phyloP scores from a whole-genome alignment of 2,888 invertebrate species.

The Plusia festucae region DNA sequence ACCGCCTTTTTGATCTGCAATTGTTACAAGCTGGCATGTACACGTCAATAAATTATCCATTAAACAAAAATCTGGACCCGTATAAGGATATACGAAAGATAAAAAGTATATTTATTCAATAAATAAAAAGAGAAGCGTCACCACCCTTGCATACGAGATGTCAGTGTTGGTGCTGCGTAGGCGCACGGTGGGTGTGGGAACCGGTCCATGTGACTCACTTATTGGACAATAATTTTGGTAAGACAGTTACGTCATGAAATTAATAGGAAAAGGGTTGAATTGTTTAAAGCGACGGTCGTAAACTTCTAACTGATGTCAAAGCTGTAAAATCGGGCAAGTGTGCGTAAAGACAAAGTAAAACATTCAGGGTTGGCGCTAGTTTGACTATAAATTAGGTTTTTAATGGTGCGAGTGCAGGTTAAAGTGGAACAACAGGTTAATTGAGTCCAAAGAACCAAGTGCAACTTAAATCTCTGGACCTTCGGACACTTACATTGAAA shows the following conservation, averaged over 20 bases:
- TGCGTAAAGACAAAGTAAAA: constrained; percentile 2
- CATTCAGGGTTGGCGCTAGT: not conserved
- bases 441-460: not conserved
- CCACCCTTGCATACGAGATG: constrained; percentile 65
- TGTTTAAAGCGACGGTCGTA: constrained; percentile 13
- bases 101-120: not conserved
- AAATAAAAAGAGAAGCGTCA: constrained; percentile 43
- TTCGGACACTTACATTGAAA: not conserved
- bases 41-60: not conserved
- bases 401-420: not conserved
- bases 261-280: constrained; percentile 53
- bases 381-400: not conserved
- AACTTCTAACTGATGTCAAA: constrained; percentile 12
- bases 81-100: not conserved
- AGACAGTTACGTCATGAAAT: constrained; percentile 64
- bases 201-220: constrained; percentile 80
- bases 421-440: not conserved
- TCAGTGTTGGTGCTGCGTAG: constrained; percentile 71
- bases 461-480: not conserved
- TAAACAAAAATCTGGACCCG: not conserved
- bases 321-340: constrained; percentile 22
- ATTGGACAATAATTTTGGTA: constrained; percentile 70
- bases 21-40: not conserved
- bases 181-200: constrained; percentile 79
- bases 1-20: no score